Evolutionary conservation across 2,797 vertebrate species (phyloP).

Genomic region (Cossypha heuglini): DNA sequence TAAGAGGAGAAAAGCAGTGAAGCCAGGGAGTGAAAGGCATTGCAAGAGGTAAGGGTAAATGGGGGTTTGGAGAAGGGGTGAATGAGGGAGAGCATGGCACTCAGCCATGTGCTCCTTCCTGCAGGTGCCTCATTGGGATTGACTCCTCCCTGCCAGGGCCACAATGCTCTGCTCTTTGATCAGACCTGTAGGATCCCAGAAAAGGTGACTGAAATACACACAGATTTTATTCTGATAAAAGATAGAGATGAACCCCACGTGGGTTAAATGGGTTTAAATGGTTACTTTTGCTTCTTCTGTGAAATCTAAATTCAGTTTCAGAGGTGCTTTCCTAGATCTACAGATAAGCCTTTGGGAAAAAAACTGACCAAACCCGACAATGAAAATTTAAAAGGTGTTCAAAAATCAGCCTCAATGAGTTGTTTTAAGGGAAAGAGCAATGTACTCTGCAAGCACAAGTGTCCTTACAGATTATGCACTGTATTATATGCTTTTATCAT

Average conservation of each 20-base stretch:
- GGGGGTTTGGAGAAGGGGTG: not conserved
- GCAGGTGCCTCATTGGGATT: not conserved
- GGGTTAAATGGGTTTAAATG: not conserved
- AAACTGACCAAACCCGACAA: fast-evolving
- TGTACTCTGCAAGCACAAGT: not conserved
- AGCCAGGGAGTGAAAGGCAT: not conserved
- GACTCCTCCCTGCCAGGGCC: not conserved
- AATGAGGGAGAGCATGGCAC: not conserved
- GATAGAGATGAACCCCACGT: not conserved
- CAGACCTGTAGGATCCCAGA: not conserved
- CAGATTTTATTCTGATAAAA: not conserved
- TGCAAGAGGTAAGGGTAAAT: not conserved
- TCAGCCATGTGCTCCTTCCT: not conserved
- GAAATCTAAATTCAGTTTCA: not conserved
- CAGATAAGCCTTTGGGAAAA: not conserved
- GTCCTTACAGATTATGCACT: not conserved
- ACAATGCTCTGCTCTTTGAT: not conserved
- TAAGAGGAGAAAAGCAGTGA: not conserved
- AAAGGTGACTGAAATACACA: not conserved
- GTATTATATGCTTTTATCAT: not conserved
- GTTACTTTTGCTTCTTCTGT: not conserved
- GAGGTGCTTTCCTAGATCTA: not conserved
- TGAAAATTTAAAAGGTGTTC: not conserved
- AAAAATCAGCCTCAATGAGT: not conserved
- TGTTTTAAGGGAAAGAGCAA: not conserved